Evolutionary conservation across 2,113 vertebrate genomes (phyloP).

Genomic region (Anhinga anhinga): DNA sequence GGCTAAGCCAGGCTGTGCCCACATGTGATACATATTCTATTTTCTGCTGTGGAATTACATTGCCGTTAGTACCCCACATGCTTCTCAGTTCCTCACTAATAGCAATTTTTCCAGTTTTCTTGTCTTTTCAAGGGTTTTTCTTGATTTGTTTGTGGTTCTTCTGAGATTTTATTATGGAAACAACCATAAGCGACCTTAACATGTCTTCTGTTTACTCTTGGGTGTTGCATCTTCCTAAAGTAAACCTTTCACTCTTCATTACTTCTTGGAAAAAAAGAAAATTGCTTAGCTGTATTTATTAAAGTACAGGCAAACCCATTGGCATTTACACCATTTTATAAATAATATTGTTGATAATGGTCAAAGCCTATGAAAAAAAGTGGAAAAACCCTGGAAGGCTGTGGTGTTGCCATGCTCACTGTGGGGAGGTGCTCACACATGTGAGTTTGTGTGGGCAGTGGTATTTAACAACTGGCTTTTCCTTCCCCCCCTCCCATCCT

Average conservation of each 20-base stretch:
- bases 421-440: background rate
- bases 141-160: background rate
- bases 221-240: background rate
- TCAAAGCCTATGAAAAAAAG: background rate
- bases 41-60: background rate
- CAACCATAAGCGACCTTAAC: background rate
- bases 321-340: background rate
- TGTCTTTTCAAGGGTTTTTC: background rate
- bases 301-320: background rate
- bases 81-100: background rate
- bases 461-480: background rate
- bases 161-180: background rate
- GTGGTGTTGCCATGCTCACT: background rate
- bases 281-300: background rate
- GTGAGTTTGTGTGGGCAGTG: background rate
- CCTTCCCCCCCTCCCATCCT: background rate
- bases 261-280: background rate
- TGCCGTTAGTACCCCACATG: background rate
- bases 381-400: slow-evolving; percentile 9
- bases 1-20: background rate
- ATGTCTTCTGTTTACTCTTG: background rate
- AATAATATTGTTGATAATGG: background rate
- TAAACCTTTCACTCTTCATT: background rate
- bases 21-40: accelerated
- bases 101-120: background rate